A percentile compares a stretch with the other conserved stretches of the same genome.
phyloP scores from a whole-genome alignment of 2,888 invertebrate species.

The Ormyrus nitidulus region DNA sequence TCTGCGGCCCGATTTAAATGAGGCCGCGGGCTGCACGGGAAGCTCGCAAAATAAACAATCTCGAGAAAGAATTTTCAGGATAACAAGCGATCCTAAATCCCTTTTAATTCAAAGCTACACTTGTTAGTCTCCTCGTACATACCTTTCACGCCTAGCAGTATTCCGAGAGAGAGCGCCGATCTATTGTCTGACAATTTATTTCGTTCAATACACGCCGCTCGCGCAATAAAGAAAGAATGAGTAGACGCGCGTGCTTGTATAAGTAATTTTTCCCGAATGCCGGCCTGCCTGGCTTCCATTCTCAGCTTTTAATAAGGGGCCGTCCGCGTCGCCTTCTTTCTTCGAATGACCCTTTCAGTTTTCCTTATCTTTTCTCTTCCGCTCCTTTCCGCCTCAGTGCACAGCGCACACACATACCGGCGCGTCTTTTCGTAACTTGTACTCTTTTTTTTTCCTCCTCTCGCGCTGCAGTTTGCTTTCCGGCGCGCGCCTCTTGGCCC shows the following conservation, averaged over 20 bases:
- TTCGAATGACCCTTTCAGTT: slow-evolving; percentile 34
- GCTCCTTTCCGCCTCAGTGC: slow-evolving; percentile 20
- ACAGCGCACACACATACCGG: no score
- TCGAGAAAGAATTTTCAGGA: not conserved
- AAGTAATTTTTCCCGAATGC: slow-evolving; percentile 37
- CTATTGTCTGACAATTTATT: slow-evolving; percentile 63
- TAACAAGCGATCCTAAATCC: not conserved
- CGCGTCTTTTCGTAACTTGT: slow-evolving; percentile 8
- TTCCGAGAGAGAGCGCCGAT: slow-evolving; percentile 42
- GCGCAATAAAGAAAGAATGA: no score
- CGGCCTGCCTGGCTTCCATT: not conserved
- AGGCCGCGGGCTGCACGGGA: not conserved
- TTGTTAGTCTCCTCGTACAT: not conserved
- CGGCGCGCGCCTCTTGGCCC: not conserved
- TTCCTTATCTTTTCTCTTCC: slow-evolving; percentile 25
- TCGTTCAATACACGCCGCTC: slow-evolving; percentile 56
- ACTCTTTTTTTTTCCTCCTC: slow-evolving; percentile 10
- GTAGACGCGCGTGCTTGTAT: not conserved
- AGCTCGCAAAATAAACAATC: slow-evolving; percentile 11
- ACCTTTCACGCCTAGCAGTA: slow-evolving; percentile 50
- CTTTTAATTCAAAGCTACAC: slow-evolving; percentile 8
- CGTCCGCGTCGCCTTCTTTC: slow-evolving; percentile 7
- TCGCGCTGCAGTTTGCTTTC: not conserved
- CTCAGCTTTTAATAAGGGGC: slow-evolving; percentile 5
- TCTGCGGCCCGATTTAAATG: slow-evolving; percentile 17